Base-by-base conservation (phyloP, 2,113 vertebrate species). In the Clarias gariepinus region DNA sequence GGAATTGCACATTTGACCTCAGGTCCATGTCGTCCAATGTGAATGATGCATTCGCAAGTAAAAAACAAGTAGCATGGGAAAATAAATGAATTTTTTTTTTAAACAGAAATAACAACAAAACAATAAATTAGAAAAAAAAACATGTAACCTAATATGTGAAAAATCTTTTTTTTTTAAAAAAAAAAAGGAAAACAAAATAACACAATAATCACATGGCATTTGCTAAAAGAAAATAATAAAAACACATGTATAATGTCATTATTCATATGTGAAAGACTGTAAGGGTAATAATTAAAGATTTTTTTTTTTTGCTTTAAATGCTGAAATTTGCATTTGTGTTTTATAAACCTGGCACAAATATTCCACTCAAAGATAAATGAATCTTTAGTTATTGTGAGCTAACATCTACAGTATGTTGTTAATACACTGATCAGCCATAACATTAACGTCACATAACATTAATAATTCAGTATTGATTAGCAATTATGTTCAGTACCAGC, bases 381-480 rank as follows among this genome's bases (percentile, higher is more conserved):
- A 66, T 16, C 81, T 73, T 47, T 52, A 80, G 5, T 53, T 85
- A 82, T 36, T 85, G 30, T 88, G 55, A 89, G 52, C 58, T 64
- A 88, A 73, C 25, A 64, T 80, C 80, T 81, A 8, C 47, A 47
- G 47, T 8, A 33, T 82, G 63, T 85, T 85, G 76, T 91, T 87
- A 74, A 73, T 85, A 47, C 47, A 47, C 7, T 47, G 47, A 47
- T 47, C 47, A 47, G 47, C 47, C 47, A 8, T 47, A 47, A 47
- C 47, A 47, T 47, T 47, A 47, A 47, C 47, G 8, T 47, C 47
- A 47, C 41, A 47, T 47, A 47, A 47, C 41, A 47, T 47, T 47
- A 47, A 47, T 6, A 47, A 81, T 47, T 47, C 47, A 47, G 7
- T 47, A 47, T 47, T 47, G 7, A 47, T 47, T 47, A 47, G 6